Evolutionary conservation across 2,113 vertebrate species (phyloP), one percentile per base, ranked within the genome.

Genomic region (Hylia prasina): DNA sequence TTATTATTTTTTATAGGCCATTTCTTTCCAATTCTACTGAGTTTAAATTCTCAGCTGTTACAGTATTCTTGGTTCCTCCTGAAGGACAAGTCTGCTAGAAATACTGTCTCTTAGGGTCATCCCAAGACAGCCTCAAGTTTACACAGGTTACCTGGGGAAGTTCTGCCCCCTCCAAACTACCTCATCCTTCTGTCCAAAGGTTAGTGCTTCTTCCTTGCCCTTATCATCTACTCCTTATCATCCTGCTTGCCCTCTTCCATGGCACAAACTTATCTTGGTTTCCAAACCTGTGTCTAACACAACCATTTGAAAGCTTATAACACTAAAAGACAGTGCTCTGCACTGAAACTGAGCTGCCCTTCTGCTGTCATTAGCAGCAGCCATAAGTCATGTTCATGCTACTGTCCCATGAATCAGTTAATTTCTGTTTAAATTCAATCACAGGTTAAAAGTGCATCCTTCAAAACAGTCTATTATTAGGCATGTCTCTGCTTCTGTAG

Each of bases 1-100:
- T 86, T 93, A 17, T 84, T 93, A n/a, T 81, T 83, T 90, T 96
- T 92, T 73, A 89, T 66, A 51, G 91, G 27, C 76, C n/a, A 60
- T 83, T 93, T 89, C 27, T 93, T 90, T 91, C n/a, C 18, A 93
- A 15, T 51, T 75, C 65, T 83, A 39, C 63, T 56, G 91, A 86
- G 70, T 90, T 86, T 70, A 88, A 92, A 86, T 94, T 93, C 76
- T 81, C 11, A 17, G 44, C 60, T 92, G 30, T 63, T 92, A 35
- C 22, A 73, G 25, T 69, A 47, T 17, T 90, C 25, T 72, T 51
- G 35, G 65, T 66, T 89, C 21, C 11, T 19, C 15, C 17, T 77
- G 72, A 93, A 94, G 76, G 89, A 81, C 76, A 89, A 39, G 33
- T 77, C 51, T 81, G 19, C 33, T 87, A 78, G 68, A 94, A 94